Evolutionary conservation across 1,140 invertebrate genomes (phyloP), one percentile per base, ranked within the genome.

Genomic region (Galleria mellonella): DNA sequence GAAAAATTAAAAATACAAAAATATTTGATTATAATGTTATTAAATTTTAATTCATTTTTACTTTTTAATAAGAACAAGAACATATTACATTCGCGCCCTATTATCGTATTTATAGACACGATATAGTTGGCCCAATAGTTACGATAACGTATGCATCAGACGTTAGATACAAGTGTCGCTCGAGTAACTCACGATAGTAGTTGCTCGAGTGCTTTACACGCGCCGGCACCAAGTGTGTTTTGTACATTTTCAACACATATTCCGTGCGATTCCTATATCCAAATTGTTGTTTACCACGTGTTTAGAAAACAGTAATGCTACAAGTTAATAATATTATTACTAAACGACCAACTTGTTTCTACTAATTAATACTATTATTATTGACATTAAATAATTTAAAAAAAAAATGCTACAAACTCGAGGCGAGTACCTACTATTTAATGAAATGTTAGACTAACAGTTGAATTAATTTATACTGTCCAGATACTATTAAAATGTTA

Each of bases 341-440:
- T 2, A 23, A 23, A 23, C 17, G 17, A 23, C 17, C 2, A 6
- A 3, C 6, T 2, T 23, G 17, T 6, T 6, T 23, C 17, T 23
- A 23, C 17, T 23, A 23, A 3, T 23, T 6, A 23, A n/a, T n/a
- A n/a, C n/a, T n/a, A n/a, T n/a, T n/a, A n/a, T n/a, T n/a, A n/a
- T n/a, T n/a, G n/a, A n/a, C n/a, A n/a, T n/a, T n/a, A n/a, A n/a
- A n/a, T n/a, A n/a, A n/a, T n/a, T n/a, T n/a, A n/a, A n/a, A n/a
- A n/a, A n/a, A 38, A 58, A 57, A 69, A 72, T 70, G 70, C 30
- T 50, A 36, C 43, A 15, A 31, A 44, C 17, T 12, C 36, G 36
- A 40, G 67, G 70, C 62, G 49, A 72, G 64, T 68, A 61, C 29
- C 13, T 28, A 35, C 32, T 35, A 14, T n/a, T 35, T 35, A 14